A percentile compares a stretch with the other conserved stretches of the same genome.
Evolutionary conservation across 2,113 vertebrate species (phyloP).

Genomic region (Crotalus helleri): DNA sequence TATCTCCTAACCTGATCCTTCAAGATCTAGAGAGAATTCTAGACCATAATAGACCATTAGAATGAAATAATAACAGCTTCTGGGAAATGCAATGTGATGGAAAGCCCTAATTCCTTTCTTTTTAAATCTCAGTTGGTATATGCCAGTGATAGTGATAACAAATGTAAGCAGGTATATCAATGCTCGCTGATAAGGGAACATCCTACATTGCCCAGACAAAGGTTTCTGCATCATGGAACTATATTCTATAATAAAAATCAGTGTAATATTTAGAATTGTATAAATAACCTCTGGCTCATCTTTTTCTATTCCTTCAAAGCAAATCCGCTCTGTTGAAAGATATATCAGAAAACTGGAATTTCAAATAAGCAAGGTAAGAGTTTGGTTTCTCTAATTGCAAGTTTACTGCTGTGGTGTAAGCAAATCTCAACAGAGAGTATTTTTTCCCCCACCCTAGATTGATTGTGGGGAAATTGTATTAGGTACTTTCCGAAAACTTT

Average conservation of each 20-base stretch:
- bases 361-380: slow-evolving; percentile 91
- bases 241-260: background rate
- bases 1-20: background rate
- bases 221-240: background rate
- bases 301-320: slow-evolving; percentile 68
- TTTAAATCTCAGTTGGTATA: background rate
- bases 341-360: slow-evolving; percentile 90
- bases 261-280: background rate
- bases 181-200: background rate
- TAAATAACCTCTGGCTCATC: background rate
- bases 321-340: slow-evolving; percentile 87
- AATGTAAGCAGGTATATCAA: background rate
- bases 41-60: background rate
- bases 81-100: background rate
- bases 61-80: background rate
- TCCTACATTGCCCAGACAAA: background rate
- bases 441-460: accelerated
- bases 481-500: slow-evolving; percentile 12
- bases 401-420: background rate
- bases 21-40: background rate
- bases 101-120: background rate
- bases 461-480: background rate
- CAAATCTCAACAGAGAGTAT: background rate
- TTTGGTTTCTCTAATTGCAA: background rate
- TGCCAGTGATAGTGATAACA: background rate